Base-by-base conservation (phyloP, 1,140 invertebrate genomes). In the Drosophila ananassae region DNA sequence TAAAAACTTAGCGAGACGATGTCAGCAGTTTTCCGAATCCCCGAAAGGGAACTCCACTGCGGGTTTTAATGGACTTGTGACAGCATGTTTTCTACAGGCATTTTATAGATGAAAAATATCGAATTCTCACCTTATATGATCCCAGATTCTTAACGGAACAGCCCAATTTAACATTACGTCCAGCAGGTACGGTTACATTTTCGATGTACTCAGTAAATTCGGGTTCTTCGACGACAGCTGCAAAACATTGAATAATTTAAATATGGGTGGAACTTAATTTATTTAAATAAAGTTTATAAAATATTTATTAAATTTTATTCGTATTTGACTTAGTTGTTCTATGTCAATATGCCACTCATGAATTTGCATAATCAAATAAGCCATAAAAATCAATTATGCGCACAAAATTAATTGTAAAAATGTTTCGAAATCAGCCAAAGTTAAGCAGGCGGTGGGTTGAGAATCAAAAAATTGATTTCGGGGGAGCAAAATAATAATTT, bases 141-240 rank as follows among this genome's bases (percentile, higher is more conserved):
- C 97, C 97, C 21, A 98, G 94, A 92, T 98, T 97, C 90, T 97
- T 97, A 46, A 98, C 97, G 8, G 96, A 96, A 92, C 97, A 98
- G 7, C 97, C 96, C 72, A 98, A 94, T 89, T 96, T 96, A 46
- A 98, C 96, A 85, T 95, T 97, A 62, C 97, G 93, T 64, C 97
- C 97, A 53, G 96, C 96, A 68, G 96, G 94, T 77, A 95, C 94
- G 61, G 95, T 95, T 79, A 95, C 94, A 90, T 95, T 95, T 92
- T 95, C 94, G 78, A 95, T 95, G 64, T 94, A 93, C 89, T 95
- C 94, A 28, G 94, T 95, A 92, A 95, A 95, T 92, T 95, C 94
- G 56, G 94, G 94, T 89, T 95, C 95, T 89, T 95, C 94, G 63
- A 91, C 90, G 67, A 95, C 92, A 73, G 93, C 95, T 95, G 94